Base-by-base conservation (phyloP, 2,888 invertebrate species). In the Serripes groenlandicus region DNA sequence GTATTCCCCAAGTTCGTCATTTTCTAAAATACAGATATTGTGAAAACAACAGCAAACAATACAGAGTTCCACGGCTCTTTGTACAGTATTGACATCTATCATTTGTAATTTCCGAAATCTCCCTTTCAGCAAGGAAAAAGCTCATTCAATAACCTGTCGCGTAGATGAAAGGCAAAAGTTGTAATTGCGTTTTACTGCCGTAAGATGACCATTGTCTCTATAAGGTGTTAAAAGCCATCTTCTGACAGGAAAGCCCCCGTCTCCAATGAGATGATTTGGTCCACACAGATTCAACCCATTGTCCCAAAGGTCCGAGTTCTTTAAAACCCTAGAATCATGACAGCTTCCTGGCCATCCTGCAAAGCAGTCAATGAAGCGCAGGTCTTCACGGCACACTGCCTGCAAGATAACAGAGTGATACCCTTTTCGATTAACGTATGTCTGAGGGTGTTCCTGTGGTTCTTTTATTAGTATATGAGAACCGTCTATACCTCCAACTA, bases 361-460 rank as follows among this genome's bases (percentile, higher is more conserved):
- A 58, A 68, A 77, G 28, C 76, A 68, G 60, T 84, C 32, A 32
- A 56, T 78, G 60, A 71, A 84, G 15, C 52, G 28, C 60, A 77
- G 0, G 30, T 76, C 71, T 42, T 77, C 75, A 34, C 73, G 60
- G 32, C 78, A 80, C 2, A 84, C 77, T 23, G 66, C 60, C 69
- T 84, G 75, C n/a, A 81, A 32, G 18, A 78, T 75, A n/a, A 83
- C 0, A 52, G 79, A 79, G 32, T 83, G 83, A 58, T 76, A 83
- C 3, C 85, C 78, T 74, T 78, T 85, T 28, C 81, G 52, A 56
- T 85, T 85, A n/a, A 85, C 76, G 72, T 85, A 85, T 37, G 76
- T 81, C 54, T 85, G 73, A 35, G 79, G 74, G 23, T 82, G 75
- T 37, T 82, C 72, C 28, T 49, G 52, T 23, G 77, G 82, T 58